Evolutionary conservation across 1,140 invertebrate genomes (phyloP).

Genomic region (Amphibalanus amphitrite): DNA sequence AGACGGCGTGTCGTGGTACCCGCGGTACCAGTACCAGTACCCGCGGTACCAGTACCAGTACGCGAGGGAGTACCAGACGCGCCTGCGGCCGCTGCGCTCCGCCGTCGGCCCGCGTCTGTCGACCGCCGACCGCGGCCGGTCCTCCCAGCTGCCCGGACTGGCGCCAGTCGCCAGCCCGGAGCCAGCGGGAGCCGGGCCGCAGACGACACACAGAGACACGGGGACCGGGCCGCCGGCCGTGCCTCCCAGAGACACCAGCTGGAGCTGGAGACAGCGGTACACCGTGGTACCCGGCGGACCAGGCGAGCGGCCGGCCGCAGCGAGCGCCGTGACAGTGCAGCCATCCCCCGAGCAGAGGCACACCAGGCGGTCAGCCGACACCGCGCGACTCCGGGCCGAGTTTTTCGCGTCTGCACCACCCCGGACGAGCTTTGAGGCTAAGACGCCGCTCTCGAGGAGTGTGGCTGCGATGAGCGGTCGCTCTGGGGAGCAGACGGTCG

Average conservation of each 20-base stretch:
- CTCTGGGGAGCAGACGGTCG: neutral
- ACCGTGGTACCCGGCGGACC: too few relatives aligned
- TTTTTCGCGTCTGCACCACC: neutral
- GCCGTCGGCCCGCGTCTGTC: too few relatives aligned
- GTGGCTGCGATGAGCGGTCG: neutral
- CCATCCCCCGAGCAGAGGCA: too few relatives aligned
- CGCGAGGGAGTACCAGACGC: neutral
- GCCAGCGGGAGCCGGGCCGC: neutral
- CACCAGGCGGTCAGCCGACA: too few relatives aligned
- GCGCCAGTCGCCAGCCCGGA: neutral
- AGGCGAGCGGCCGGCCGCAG: too few relatives aligned
- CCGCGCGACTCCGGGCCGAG: neutral
- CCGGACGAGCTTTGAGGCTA: neutral
- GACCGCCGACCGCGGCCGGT: too few relatives aligned
- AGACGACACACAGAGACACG: neutral
- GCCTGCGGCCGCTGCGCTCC: neutral
- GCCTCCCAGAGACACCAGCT: neutral
- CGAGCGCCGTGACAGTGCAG: too few relatives aligned
- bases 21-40: too few relatives aligned
- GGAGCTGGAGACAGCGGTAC: neutral
- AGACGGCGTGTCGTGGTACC: too few relatives aligned
- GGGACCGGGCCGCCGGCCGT: too few relatives aligned
- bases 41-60: too few relatives aligned
- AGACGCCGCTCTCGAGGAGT: neutral
- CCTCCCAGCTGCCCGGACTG: neutral